phyloP scores from a whole-genome alignment of 2,113 vertebrate genomes.

The Crocuta crocuta region DNA sequence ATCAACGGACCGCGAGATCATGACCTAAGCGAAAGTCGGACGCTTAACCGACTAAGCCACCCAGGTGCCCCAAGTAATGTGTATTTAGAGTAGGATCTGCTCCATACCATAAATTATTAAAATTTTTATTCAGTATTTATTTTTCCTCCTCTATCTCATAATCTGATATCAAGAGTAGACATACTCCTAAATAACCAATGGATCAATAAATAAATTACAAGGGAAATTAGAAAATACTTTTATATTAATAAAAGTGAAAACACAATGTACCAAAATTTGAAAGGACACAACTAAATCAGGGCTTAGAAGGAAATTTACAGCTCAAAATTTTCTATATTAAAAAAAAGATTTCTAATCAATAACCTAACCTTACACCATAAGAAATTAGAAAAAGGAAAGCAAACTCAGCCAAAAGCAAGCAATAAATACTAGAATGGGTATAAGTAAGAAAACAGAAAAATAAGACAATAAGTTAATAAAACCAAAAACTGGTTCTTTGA shows the following conservation, averaged over 20 bases:
- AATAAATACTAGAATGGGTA: not conserved
- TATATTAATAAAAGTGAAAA: not conserved
- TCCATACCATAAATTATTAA: not conserved
- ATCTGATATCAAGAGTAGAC: not conserved
- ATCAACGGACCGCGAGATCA: too few species aligned
- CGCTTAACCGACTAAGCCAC: too few species aligned
- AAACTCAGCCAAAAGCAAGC: not conserved
- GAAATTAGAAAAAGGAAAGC: not conserved
- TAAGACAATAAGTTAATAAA: not conserved
- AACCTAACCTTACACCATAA: not conserved
- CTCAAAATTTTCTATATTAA: not conserved
- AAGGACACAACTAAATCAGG: not conserved
- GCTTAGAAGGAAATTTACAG: not conserved
- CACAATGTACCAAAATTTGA: not conserved
- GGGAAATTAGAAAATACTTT: not conserved
- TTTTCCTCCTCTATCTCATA: not conserved
- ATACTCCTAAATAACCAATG: not conserved
- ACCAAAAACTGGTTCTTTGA: not conserved
- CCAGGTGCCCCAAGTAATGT: not conserved
- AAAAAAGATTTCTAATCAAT: not conserved
- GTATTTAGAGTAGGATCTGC: not conserved
- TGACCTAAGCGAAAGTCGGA: too few species aligned
- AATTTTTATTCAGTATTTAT: not conserved
- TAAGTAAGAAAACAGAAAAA: not conserved
- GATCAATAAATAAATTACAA: not conserved